phyloP scores from a whole-genome alignment of 2,797 vertebrate species.

The Crocodylus rhombifer region DNA sequence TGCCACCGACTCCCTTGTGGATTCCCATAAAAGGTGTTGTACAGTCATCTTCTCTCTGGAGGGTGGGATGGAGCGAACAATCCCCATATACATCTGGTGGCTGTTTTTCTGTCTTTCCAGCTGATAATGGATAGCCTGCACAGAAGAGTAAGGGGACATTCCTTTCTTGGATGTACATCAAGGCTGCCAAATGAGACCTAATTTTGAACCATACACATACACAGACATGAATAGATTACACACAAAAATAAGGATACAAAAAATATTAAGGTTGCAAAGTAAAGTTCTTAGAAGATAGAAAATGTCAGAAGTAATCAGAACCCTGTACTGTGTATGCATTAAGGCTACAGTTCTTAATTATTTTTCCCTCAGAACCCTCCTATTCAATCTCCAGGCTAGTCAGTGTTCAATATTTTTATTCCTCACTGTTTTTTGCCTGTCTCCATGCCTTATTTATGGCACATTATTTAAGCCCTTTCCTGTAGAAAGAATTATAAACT shows the following conservation, averaged over 20 bases:
- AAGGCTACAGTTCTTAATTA: rapidly evolving
- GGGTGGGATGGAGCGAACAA: background rate
- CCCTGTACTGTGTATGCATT: background rate
- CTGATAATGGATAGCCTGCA: background rate
- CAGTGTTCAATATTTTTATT: constrained; percentile 51
- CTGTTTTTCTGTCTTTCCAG: background rate
- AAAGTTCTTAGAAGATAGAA: background rate
- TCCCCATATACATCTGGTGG: background rate
- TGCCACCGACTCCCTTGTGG: no score
- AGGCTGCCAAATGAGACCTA: background rate
- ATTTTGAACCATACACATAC: background rate
- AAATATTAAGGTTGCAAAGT: background rate
- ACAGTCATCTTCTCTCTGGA: background rate
- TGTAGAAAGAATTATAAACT: constrained; percentile 39
- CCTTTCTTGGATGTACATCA: rapidly evolving
- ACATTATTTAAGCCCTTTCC: constrained; percentile 7
- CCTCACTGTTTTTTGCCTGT: constrained; percentile 15
- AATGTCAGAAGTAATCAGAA: background rate
- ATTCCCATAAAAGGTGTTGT: no score
- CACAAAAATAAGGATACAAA: background rate
- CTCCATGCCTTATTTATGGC: constrained; percentile 45
- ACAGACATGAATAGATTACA: background rate
- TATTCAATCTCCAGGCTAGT: background rate
- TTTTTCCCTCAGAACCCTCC: background rate
- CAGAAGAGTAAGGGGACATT: background rate